A percentile compares a stretch with the other conserved stretches of the same genome.
Evolutionary conservation across 1,140 invertebrate species (phyloP).

Genomic region (Micrasema minimum): DNA sequence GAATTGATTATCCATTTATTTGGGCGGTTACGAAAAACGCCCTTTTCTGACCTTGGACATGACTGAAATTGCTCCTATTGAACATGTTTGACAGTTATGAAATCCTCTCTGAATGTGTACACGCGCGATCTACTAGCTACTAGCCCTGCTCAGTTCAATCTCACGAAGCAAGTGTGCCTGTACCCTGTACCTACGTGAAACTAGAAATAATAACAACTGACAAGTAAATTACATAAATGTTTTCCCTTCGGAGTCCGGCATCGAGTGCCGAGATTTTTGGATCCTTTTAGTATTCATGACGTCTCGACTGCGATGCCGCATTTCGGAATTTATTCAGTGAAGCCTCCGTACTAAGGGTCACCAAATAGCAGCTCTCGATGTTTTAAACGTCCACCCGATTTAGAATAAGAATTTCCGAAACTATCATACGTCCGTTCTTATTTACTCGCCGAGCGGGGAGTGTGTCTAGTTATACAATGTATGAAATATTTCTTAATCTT

Average conservation of each 20-base stretch:
- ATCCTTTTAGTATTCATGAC: conserved; percentile 1
- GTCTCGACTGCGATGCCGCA: background rate
- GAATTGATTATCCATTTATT: conserved; percentile 4
- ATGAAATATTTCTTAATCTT: too few relatives aligned
- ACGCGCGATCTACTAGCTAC: too few relatives aligned
- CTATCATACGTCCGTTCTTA: too few relatives aligned
- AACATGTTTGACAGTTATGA: background rate
- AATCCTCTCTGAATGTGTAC: too few relatives aligned
- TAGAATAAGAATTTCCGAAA: background rate
- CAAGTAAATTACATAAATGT: conserved; percentile 3
- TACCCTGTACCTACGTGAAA: too few relatives aligned
- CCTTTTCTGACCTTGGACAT: background rate
- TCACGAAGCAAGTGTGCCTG: too few relatives aligned
- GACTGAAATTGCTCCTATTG: background rate
- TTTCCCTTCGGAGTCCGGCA: background rate
- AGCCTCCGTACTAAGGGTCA: background rate
- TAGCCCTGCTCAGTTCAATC: too few relatives aligned
- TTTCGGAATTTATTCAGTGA: background rate
- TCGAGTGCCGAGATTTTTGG: background rate
- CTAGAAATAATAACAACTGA: background rate
- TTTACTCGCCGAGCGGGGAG: too few relatives aligned
- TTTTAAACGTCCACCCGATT: too few relatives aligned
- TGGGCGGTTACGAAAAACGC: conserved; percentile 1
- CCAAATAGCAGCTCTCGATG: background rate
- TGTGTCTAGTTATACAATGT: too few relatives aligned